These are phyloP conservation scores for Hyperoodon ampullatus DNA, from an alignment of 2,113 vertebrate genomes.

Conservation along the genomic window DNA sequence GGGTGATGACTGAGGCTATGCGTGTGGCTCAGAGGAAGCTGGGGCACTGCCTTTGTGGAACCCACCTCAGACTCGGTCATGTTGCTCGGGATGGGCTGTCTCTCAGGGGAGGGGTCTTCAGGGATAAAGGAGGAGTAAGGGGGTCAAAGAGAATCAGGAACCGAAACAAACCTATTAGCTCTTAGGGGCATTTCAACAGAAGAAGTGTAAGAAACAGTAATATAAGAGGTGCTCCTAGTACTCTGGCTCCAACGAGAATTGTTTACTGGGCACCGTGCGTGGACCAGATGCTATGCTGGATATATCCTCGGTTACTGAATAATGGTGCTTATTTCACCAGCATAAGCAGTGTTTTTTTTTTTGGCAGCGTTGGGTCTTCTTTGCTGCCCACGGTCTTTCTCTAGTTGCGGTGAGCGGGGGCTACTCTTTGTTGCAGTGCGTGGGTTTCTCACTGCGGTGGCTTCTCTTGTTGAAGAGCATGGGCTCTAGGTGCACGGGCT, in stretches of 20 bases:
- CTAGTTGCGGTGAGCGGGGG: no score
- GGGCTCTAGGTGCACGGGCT: no score
- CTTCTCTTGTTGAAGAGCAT: no score
- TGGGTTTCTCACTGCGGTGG: no score
- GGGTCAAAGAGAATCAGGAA: not conserved
- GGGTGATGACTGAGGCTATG: not conserved
- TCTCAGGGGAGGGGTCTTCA: not conserved
- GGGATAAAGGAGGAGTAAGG: not conserved
- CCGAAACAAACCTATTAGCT: fast-evolving
- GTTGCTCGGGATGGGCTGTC: fast-evolving
- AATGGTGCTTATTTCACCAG: not conserved
- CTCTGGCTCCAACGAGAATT: not conserved
- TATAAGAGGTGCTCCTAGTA: fast-evolving
- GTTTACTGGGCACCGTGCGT: fast-evolving
- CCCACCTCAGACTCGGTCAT: not conserved
- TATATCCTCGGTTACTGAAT: fast-evolving
- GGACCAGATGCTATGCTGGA: fast-evolving
- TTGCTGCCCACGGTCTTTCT: no score
- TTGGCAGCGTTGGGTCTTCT: no score
- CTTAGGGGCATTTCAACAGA: not conserved
- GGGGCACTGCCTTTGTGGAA: not conserved
- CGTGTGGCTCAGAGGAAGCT: not conserved
- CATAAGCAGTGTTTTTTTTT: fast-evolving
- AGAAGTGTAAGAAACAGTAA: not conserved
- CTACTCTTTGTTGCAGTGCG: no score